Percentiles rank a stretch among this genome's conserved stretches.
phyloP scores from a whole-genome alignment of 2,113 vertebrate genomes.

The Grammomys surdaster region DNA sequence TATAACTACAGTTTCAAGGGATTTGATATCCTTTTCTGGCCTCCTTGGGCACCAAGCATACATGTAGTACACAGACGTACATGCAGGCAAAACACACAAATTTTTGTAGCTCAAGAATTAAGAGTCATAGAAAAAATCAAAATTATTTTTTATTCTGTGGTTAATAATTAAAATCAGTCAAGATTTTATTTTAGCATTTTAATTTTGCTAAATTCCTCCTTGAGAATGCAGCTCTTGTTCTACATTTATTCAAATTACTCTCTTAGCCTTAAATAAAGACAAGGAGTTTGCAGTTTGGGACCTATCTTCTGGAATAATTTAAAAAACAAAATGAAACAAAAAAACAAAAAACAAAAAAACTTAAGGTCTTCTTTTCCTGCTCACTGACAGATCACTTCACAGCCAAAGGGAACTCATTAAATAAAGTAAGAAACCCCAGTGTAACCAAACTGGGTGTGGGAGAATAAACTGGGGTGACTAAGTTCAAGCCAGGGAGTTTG shows the following conservation, averaged over 20 bases:
- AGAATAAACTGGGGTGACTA: neutral
- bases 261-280: neutral
- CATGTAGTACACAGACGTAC: neutral
- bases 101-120: conserved; percentile 40
- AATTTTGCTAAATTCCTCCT: conserved; percentile 14
- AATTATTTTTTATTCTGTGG: conserved; percentile 54
- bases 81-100: neutral
- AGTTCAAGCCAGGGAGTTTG: neutral
- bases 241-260: conserved; percentile 42
- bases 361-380: neutral
- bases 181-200: conserved; percentile 22
- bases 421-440: neutral
- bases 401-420: neutral
- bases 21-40: neutral
- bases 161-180: conserved; percentile 47
- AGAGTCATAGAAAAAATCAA: conserved; percentile 17
- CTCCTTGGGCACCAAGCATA: neutral
- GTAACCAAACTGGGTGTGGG: neutral
- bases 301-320: neutral
- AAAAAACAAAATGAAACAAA: too few species aligned
- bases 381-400: neutral
- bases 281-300: neutral
- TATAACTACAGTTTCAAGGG: neutral
- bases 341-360: neutral
- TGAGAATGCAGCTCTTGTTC: neutral